Evolutionary conservation across 2,888 invertebrate genomes (phyloP).

Genomic region (Halocaridina rubra): DNA sequence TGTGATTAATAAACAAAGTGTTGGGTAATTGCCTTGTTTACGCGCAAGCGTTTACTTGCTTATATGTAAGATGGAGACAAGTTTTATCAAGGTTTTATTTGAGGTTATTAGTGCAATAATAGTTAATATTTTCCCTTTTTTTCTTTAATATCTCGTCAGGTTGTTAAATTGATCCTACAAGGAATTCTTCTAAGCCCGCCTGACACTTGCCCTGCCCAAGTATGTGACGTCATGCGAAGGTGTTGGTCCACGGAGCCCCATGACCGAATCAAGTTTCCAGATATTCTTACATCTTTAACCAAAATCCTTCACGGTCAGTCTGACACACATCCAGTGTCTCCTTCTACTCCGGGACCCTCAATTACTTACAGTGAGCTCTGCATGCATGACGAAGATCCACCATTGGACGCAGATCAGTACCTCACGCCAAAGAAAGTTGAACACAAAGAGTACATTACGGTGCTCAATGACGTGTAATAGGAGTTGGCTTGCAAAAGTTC

Average conservation of each 20-base stretch:
- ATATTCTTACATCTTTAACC: conserved; percentile 72
- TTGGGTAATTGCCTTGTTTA: no score
- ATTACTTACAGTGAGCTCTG: conserved; percentile 55
- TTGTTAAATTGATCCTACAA: conserved; percentile 81
- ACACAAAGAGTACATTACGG: conserved; percentile 38
- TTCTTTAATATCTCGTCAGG: conserved; percentile 68
- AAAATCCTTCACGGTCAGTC: neutral
- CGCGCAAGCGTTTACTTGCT: no score
- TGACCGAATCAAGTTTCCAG: conserved; percentile 79
- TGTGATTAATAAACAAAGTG: no score
- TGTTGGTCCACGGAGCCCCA: conserved; percentile 86
- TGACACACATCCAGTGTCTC: neutral
- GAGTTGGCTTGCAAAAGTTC: no score
- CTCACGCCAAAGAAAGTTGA: conserved; percentile 33
- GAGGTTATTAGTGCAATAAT: no score
- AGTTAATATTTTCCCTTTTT: no score
- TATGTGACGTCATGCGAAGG: conserved; percentile 81
- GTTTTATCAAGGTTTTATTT: no score
- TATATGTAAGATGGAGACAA: no score
- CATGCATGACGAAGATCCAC: conserved; percentile 18
- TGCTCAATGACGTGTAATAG: conserved; percentile 23
- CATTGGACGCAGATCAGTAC: conserved; percentile 42
- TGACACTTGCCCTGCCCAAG: conserved; percentile 79
- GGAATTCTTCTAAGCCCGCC: conserved; percentile 85
- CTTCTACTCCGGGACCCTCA: neutral